Conservation (phyloP, 1,140 invertebrate genomes). For the Plodia interpunctella region DNA sequence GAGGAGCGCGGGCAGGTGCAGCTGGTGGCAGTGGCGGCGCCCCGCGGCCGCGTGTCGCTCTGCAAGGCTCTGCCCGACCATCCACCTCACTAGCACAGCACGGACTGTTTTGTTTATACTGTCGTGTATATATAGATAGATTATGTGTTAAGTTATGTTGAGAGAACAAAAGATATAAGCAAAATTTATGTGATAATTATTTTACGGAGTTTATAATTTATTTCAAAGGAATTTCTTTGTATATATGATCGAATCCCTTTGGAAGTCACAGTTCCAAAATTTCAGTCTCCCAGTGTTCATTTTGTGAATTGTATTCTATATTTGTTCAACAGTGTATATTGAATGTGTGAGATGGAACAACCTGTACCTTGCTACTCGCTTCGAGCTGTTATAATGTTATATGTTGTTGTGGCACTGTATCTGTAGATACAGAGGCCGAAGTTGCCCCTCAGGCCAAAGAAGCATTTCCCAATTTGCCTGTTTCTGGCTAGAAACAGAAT, state of each 20-base stretch:
- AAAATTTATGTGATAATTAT: constrained; percentile 76
- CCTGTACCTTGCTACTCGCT: constrained; percentile 66
- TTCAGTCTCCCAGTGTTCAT: constrained; percentile 56
- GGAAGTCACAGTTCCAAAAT: constrained; percentile 48
- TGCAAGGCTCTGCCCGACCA: constrained; percentile 31
- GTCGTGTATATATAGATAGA: constrained; percentile 66
- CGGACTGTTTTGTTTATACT: constrained; percentile 36
- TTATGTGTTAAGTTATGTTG: constrained; percentile 68
- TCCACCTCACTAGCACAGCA: constrained; percentile 23
- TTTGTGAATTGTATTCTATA: constrained; percentile 54
- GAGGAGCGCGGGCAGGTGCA: constrained; percentile 55
- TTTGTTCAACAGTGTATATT: constrained; percentile 50
- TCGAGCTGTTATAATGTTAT: constrained; percentile 58
- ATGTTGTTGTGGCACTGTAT: constrained; percentile 53
- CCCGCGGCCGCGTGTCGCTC: constrained; percentile 35
- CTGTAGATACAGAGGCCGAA: constrained; percentile 33
- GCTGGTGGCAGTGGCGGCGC: constrained; percentile 62
- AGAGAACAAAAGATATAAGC: constrained; percentile 62
- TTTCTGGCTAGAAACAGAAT: constrained; percentile 21
- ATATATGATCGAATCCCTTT: constrained; percentile 55
- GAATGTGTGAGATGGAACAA: constrained; percentile 48
- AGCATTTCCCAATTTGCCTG: constrained; percentile 17
- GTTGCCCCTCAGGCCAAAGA: constrained; percentile 23
- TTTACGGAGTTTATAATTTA: constrained; percentile 76
- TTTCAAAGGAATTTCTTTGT: constrained; percentile 71